Base-by-base conservation (phyloP, 2,888 invertebrate species). In the Ectemnius continuus region DNA sequence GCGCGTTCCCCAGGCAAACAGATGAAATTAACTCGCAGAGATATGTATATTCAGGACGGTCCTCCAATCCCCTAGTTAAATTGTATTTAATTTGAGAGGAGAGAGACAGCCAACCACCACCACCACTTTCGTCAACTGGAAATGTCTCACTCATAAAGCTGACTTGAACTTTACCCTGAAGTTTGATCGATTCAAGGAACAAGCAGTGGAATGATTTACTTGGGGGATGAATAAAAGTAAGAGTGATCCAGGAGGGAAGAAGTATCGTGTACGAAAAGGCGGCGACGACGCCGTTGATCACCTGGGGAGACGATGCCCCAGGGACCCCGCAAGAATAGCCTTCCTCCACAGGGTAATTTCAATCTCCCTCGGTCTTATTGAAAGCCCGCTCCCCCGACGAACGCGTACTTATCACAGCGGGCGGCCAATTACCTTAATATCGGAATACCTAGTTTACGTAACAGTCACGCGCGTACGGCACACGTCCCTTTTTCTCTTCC, bases 331-430 rank as follows among this genome's bases (percentile, higher is more conserved):
- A 52, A 61, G 71, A 76, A 75, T 75, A 62, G 62, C 73, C n/a
- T 73, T 73, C 62, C 14, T 60, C 63, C 60, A 8, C 59, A 56
- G 68, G 60, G 45, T 75, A 73, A 75, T 75, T 70, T 69, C 69
- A 63, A 69, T 66, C 63, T 73, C 65, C 66, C 60, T 60, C 28
- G 64, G 65, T 56, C 73, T 69, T 69, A 18, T 58, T 73, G 57
- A 73, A 67, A 73, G 63, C 61, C 28, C 57, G 46, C 52, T 47
- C 69, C 66, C 52, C 56, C 20, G n/a, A 23, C 11, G 6, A 46
- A 48, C 36, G 48, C 6, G 62, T 59, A 69, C 57, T 75, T 73
- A 61, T 69, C 75, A 4, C 69, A 66, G 69, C 57, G 62, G 69
- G 69, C 64, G 73, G 62, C 26, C 26, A 66, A 73, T 73, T 18